Evolutionary conservation across 2,113 vertebrate genomes (phyloP).

Genomic region (Sander lucioperca): DNA sequence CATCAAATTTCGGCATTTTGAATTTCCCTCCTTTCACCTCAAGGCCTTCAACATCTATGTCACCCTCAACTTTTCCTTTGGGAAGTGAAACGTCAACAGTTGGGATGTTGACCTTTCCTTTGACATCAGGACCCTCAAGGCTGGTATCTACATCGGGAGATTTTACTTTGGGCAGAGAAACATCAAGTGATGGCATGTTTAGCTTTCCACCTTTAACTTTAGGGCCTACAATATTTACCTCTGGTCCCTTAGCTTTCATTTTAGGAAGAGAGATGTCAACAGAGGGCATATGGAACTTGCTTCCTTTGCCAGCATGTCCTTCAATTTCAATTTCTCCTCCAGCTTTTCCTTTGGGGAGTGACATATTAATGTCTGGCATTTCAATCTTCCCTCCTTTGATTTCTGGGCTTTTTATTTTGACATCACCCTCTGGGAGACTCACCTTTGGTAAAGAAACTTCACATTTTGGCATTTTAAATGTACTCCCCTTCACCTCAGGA

Average conservation of each 20-base stretch:
- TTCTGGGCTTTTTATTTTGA: slow-evolving; percentile 35
- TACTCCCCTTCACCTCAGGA: slow-evolving; percentile 44
- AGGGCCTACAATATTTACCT: slow-evolving; percentile 42
- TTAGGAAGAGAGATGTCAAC: slow-evolving; percentile 65
- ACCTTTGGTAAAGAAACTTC: slow-evolving; percentile 66
- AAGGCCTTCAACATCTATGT: slow-evolving; percentile 34
- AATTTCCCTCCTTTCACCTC: slow-evolving; percentile 52
- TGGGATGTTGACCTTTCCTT: slow-evolving; percentile 67
- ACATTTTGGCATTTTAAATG: slow-evolving; percentile 62
- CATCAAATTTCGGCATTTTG: slow-evolving; percentile 53
- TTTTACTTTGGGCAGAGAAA: slow-evolving; percentile 67
- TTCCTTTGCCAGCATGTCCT: slow-evolving; percentile 50
- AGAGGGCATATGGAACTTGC: slow-evolving; percentile 61
- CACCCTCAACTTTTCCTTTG: slow-evolving; percentile 55
- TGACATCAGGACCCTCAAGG: slow-evolving; percentile 32
- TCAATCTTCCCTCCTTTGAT: slow-evolving; percentile 55
- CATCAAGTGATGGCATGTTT: slow-evolving; percentile 65
- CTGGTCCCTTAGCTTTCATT: slow-evolving; percentile 41
- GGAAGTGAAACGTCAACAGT: slow-evolving; percentile 68
- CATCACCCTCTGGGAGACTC: slow-evolving; percentile 13
- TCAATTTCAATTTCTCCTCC: slow-evolving; percentile 35
- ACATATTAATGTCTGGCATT: slow-evolving; percentile 69
- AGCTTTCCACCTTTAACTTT: slow-evolving; percentile 64
- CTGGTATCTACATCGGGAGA: slow-evolving; percentile 27
- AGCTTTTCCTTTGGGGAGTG: slow-evolving; percentile 63